Percentiles rank a stretch among this genome's conserved stretches.
These are phyloP conservation scores for Pelusios castaneus DNA, from an alignment of 2,113 vertebrate species.

Conservation along the genomic window DNA sequence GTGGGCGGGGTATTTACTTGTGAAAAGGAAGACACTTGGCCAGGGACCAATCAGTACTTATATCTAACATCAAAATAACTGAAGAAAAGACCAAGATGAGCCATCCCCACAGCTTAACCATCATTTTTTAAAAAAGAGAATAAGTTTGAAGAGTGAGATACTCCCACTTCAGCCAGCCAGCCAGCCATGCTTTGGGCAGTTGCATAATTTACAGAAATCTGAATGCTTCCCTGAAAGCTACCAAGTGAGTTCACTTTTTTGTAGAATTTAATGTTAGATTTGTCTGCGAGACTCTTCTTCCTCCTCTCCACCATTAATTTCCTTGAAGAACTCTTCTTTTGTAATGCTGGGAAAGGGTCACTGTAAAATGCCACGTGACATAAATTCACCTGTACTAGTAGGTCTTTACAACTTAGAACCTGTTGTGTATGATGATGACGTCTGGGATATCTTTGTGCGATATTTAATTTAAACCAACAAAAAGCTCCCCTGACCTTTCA, in stretches of 20 bases:
- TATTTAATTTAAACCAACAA: not conserved
- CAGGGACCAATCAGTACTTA: not conserved
- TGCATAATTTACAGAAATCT: not conserved
- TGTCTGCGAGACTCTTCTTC: not conserved
- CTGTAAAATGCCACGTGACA: not conserved
- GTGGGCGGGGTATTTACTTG: not conserved
- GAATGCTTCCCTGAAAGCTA: not conserved
- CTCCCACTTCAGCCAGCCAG: not conserved
- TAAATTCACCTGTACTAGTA: not conserved
- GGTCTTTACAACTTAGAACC: not conserved
- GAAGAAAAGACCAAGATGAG: not conserved
- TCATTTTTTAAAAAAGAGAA: not conserved
- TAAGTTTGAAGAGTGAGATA: not conserved
- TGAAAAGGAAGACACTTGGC: not conserved
- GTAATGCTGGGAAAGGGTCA: not conserved
- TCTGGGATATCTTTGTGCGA: not conserved
- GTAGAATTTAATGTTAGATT: not conserved
- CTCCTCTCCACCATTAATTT: not conserved
- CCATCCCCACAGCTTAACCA: rapidly evolving
- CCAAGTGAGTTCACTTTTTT: not conserved
- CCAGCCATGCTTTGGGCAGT: not conserved
- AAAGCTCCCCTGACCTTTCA: not conserved
- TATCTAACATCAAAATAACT: not conserved
- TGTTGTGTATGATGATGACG: not conserved
- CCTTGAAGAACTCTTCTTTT: not conserved